Evolutionary conservation across 2,113 vertebrate species (phyloP).

Genomic region (Monarcha castaneiventris): DNA sequence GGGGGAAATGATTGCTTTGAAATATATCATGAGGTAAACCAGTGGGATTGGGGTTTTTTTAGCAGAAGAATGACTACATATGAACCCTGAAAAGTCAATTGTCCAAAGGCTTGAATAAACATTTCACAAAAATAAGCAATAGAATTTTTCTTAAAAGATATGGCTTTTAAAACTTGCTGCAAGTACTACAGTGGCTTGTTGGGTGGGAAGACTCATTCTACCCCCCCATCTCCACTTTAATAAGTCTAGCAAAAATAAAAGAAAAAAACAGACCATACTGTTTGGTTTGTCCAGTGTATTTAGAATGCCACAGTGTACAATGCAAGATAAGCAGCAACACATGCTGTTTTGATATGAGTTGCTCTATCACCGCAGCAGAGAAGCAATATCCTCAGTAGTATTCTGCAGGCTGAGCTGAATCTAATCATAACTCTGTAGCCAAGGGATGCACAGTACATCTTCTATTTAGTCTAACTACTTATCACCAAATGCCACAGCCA

Average conservation of each 20-base stretch:
- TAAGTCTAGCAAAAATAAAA: not conserved
- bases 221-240: not conserved
- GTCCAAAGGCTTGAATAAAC: not conserved
- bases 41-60: not conserved
- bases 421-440: conserved; percentile 29
- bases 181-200: not conserved
- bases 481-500: conserved; percentile 50
- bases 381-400: conserved; percentile 5
- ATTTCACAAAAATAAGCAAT: not conserved
- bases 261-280: not conserved
- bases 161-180: not conserved
- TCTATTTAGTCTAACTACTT: conserved; percentile 56
- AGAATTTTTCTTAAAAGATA: not conserved
- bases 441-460: conserved; percentile 22
- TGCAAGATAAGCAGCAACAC: conserved; percentile 17
- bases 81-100: not conserved
- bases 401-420: conserved; percentile 14
- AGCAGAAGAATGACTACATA: not conserved
- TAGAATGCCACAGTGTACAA: not conserved
- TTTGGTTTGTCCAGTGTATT: not conserved
- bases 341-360: not conserved
- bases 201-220: not conserved
- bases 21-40: not conserved
- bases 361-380: not conserved
- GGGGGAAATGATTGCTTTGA: not conserved